phyloP scores from a whole-genome alignment of 2,113 vertebrate species.

The Gallinago media region DNA sequence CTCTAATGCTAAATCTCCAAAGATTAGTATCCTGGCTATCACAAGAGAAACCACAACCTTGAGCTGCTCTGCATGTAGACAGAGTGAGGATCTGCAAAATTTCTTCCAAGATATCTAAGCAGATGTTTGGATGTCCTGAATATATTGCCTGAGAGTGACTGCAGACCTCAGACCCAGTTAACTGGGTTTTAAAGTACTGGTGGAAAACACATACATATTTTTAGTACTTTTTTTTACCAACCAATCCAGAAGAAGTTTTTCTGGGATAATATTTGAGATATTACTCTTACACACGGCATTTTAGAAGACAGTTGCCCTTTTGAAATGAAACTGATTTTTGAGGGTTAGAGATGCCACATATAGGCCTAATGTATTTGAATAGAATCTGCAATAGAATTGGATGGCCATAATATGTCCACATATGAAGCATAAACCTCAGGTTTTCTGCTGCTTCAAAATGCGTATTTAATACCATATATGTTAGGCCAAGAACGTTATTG shows the following conservation, averaged over 20 bases:
- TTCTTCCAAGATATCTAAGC: not conserved
- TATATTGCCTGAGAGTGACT: not conserved
- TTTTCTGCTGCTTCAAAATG: not conserved
- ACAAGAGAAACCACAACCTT: not conserved
- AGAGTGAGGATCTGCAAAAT: not conserved
- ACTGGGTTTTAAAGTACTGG: not conserved
- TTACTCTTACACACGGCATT: not conserved
- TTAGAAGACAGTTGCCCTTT: not conserved
- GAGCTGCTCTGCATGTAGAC: not conserved
- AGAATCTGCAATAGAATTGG: not conserved
- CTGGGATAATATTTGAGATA: not conserved
- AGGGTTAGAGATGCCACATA: not conserved
- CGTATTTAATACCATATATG: not conserved
- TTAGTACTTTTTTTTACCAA: not conserved
- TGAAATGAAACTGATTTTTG: not conserved
- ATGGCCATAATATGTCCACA: not conserved
- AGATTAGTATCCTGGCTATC: not conserved
- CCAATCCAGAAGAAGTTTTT: not conserved
- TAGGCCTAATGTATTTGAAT: not conserved
- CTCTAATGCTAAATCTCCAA: not conserved
- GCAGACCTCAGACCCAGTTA: not conserved
- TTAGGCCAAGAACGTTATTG: not conserved
- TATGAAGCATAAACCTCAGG: not conserved
- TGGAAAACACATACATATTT: rapidly evolving
- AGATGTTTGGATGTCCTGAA: not conserved